phyloP scores from a whole-genome alignment of 2,797 vertebrate genomes.

The Sparus aurata region DNA sequence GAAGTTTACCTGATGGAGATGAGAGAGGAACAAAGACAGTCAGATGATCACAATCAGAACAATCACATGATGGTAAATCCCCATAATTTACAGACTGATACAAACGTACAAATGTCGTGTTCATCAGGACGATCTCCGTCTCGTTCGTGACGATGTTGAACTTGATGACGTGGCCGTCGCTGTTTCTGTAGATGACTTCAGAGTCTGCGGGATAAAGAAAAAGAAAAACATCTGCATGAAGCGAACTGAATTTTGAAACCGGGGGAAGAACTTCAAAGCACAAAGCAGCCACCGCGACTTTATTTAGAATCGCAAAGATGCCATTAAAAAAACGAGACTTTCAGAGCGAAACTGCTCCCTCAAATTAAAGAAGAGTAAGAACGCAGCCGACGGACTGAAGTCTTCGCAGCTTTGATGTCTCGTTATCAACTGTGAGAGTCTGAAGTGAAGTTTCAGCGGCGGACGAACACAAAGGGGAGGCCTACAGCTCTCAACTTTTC shows the following conservation, averaged over 20 bases:
- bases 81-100: background rate
- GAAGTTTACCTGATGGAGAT: constrained; percentile 89
- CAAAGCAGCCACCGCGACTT: background rate
- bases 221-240: background rate
- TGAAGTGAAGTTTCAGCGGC: constrained; percentile 31
- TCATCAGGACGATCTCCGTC: constrained; percentile 91
- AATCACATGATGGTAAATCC: background rate
- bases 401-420: constrained; percentile 26
- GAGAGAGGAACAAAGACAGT: background rate
- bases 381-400: background rate
- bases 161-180: constrained; percentile 94
- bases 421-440: constrained; percentile 31
- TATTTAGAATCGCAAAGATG: constrained; percentile 18
- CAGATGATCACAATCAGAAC: background rate
- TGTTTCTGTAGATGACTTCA: constrained; percentile 94
- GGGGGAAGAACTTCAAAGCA: constrained; percentile 12
- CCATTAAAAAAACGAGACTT: constrained; percentile 25
- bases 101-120: constrained; percentile 95
- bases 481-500: constrained; percentile 25
- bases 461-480: constrained; percentile 39
- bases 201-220: constrained; percentile 86
- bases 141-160: constrained; percentile 94
- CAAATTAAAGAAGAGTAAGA: constrained; percentile 14
- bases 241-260: constrained; percentile 24
- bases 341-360: constrained; percentile 24